Percentiles rank a stretch among this genome's conserved stretches.
Evolutionary conservation across 1,140 invertebrate species (phyloP).

Genomic region (Drosophila trapezifrons): DNA sequence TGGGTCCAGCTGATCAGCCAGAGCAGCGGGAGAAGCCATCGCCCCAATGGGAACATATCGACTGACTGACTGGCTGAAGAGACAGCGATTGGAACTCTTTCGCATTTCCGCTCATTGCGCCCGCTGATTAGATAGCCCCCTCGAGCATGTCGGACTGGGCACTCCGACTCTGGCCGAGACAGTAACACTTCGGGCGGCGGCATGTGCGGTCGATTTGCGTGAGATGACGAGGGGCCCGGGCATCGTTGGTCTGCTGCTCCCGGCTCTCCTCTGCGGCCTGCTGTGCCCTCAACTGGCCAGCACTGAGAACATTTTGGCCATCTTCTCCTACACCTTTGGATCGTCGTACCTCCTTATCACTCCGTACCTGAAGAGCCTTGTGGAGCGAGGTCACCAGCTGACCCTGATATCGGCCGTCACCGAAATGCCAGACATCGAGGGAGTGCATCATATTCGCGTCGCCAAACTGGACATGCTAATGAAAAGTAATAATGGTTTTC

Average conservation of each 20-base stretch:
- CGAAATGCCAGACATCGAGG: constrained; percentile 44
- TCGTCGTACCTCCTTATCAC: constrained; percentile 43
- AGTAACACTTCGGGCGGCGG: constrained; percentile 33
- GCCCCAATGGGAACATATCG: neutral
- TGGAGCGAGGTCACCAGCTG: constrained; percentile 47
- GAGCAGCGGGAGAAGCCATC: neutral
- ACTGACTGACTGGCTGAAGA: neutral
- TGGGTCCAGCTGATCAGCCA: neutral
- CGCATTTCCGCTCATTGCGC: neutral
- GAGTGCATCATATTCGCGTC: constrained; percentile 57
- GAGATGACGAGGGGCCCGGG: constrained; percentile 13
- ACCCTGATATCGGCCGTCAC: constrained; percentile 45
- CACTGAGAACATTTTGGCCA: constrained; percentile 59
- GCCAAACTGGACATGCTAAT: constrained; percentile 20
- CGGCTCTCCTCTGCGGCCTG: constrained; percentile 5
- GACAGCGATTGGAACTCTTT: constrained; percentile 8
- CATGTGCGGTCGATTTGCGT: constrained; percentile 47
- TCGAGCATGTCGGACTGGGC: neutral
- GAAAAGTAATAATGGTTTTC: constrained; percentile 28
- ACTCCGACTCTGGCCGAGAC: neutral
- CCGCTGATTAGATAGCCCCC: constrained; percentile 31
- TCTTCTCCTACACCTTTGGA: constrained; percentile 46
- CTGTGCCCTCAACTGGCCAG: constrained; percentile 8
- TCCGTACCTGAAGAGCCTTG: constrained; percentile 43
- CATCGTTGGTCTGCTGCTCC: constrained; percentile 25